These are phyloP conservation scores for Tinamus major DNA, from an alignment of 2,797 vertebrate species.

Conservation along the genomic window DNA sequence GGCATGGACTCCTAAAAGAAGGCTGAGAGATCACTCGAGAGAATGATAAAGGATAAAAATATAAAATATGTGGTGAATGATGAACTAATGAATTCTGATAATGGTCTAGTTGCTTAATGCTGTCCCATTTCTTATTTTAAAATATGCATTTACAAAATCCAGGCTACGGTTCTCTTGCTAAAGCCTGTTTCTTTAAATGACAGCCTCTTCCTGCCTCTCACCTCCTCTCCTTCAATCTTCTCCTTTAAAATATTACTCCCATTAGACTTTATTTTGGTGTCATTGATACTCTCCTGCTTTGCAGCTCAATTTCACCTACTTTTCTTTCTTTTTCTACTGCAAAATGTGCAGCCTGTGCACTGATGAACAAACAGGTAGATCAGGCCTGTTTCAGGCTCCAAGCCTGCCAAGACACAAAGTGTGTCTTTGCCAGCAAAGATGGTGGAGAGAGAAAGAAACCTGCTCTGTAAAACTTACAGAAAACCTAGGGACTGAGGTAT, in stretches of 20 bases:
- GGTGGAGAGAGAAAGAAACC: background rate
- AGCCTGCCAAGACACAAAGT: slow-evolving; percentile 43
- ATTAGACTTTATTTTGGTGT: background rate
- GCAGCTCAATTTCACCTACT: background rate
- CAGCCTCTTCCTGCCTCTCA: background rate
- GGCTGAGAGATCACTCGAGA: background rate
- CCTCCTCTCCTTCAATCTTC: background rate
- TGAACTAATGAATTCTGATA: background rate
- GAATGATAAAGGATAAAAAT: background rate
- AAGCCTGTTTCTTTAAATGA: background rate
- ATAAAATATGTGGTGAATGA: background rate
- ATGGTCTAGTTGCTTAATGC: background rate
- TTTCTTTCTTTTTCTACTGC: background rate
- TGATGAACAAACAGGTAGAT: slow-evolving; percentile 55
- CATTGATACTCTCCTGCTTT: background rate
- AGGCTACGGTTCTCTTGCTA: background rate
- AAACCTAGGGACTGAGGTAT: slow-evolving; percentile 47
- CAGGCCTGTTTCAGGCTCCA: slow-evolving; percentile 43
- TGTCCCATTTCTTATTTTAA: background rate
- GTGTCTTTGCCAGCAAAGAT: slow-evolving; percentile 36
- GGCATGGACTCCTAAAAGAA: background rate
- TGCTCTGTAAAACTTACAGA: slow-evolving; percentile 61
- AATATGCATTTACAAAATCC: slow-evolving; percentile 15
- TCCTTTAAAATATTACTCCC: background rate
- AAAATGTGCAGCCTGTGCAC: background rate